Evolutionary conservation across 1,140 invertebrate genomes (phyloP).

Genomic region (Phthorimaea operculella): DNA sequence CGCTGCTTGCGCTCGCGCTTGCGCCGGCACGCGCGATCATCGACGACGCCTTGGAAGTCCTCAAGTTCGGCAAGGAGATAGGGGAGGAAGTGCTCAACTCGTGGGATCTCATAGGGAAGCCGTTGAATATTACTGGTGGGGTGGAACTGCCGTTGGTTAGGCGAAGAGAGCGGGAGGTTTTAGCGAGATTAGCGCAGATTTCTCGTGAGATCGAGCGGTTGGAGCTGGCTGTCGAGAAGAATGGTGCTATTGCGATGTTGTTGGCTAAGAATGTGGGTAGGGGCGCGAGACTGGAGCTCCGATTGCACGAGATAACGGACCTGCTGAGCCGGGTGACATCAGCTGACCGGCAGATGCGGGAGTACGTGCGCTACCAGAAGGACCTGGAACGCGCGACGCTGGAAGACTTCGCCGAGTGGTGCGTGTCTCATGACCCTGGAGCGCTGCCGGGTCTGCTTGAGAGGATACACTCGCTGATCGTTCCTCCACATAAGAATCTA

Average conservation of each 20-base stretch:
- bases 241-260: slow-evolving; percentile 37
- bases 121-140: slow-evolving; percentile 63
- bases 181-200: slow-evolving; percentile 60
- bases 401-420: slow-evolving; percentile 74
- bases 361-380: slow-evolving; percentile 64
- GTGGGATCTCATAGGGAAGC: slow-evolving; percentile 71
- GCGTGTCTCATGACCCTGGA: slow-evolving; percentile 72
- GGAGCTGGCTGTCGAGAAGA: slow-evolving; percentile 35
- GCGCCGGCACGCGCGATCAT: slow-evolving; percentile 50
- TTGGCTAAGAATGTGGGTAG: slow-evolving; percentile 50
- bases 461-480: slow-evolving; percentile 71
- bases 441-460: slow-evolving; percentile 75
- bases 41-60: slow-evolving; percentile 70
- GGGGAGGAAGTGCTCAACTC: slow-evolving; percentile 69
- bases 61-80: slow-evolving; percentile 72
- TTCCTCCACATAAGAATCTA: slow-evolving; percentile 53
- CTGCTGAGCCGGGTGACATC: slow-evolving; percentile 70
- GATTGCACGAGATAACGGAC: slow-evolving; percentile 69
- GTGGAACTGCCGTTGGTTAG: slow-evolving; percentile 70
- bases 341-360: slow-evolving; percentile 68
- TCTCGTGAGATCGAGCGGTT: slow-evolving; percentile 53
- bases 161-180: slow-evolving; percentile 67
- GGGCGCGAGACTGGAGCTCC: slow-evolving; percentile 65
- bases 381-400: slow-evolving; percentile 73
- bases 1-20: slow-evolving; percentile 26